Percentiles rank a stretch among this genome's conserved stretches.
Evolutionary conservation across 2,888 invertebrate genomes (phyloP).

Genomic region (Limulus polyphemus): DNA sequence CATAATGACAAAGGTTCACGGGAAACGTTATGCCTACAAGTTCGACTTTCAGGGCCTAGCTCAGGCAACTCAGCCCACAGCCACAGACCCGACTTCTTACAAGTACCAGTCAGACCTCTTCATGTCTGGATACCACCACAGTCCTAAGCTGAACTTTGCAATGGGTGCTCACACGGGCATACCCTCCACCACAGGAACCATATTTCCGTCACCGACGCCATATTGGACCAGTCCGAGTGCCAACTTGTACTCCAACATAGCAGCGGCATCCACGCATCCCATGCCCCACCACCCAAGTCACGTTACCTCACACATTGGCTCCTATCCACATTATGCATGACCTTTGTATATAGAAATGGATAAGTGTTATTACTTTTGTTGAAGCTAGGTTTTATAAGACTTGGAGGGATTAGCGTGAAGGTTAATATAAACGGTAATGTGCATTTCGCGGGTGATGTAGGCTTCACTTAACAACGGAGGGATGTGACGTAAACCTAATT

Average conservation of each 20-base stretch:
- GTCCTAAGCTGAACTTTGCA: conserved; percentile 64
- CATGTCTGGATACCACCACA: conserved; percentile 54
- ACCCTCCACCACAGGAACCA: conserved; percentile 46
- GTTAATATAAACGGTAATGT: too few species aligned
- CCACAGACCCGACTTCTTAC: conserved; percentile 81
- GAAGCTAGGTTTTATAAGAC: too few species aligned
- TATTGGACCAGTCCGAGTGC: conserved; percentile 82
- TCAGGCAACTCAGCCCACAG: conserved; percentile 32
- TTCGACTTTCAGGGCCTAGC: conserved; percentile 65
- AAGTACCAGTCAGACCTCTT: conserved; percentile 94
- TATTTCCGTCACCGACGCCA: conserved; percentile 77
- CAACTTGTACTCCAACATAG: conserved; percentile 71
- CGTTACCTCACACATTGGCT: conserved; percentile 76
- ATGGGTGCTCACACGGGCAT: conserved; percentile 84
- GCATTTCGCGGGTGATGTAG: too few species aligned
- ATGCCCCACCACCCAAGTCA: conserved; percentile 61
- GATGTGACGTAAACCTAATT: too few species aligned
- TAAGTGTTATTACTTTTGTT: too few species aligned
- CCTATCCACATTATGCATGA: conserved; percentile 95
- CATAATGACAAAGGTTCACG: conserved; percentile 99
- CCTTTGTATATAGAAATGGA: conserved; percentile 31
- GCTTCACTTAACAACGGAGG: too few species aligned
- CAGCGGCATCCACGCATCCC: conserved; percentile 42
- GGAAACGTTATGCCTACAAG: conserved; percentile 93
- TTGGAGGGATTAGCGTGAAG: too few species aligned